These are phyloP conservation scores for Zonitis immaculata DNA, from an alignment of 2,888 invertebrate genomes.

Conservation along the genomic window DNA sequence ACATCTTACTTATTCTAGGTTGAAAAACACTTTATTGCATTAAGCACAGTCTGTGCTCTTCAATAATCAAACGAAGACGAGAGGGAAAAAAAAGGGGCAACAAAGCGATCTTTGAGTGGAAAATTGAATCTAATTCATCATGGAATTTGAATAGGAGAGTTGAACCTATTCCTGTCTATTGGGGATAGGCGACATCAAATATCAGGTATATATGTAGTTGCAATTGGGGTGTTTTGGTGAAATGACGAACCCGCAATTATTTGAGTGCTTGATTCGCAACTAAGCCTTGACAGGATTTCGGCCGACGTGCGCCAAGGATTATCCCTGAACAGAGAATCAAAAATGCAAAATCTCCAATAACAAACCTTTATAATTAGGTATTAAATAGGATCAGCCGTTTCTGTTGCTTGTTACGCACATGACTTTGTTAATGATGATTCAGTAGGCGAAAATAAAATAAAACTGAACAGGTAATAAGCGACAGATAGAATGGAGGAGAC, in stretches of 20 bases:
- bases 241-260: slow-evolving; percentile 21
- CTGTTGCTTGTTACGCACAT: slow-evolving; percentile 24
- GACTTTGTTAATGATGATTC: too few relatives aligned
- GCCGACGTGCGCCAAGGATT: slow-evolving; percentile 10
- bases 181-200: slow-evolving; percentile 1
- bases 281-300: slow-evolving; percentile 3
- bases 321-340: slow-evolving; percentile 24
- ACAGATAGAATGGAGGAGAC: too few relatives aligned
- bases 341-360: slow-evolving; percentile 33
- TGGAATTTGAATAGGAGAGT: slow-evolving; percentile 3
- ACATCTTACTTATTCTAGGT: slow-evolving; percentile 19
- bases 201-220: slow-evolving; percentile 17
- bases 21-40: slow-evolving; percentile 10
- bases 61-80: too few relatives aligned
- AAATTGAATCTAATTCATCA: not conserved
- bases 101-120: not conserved
- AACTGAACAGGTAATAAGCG: not conserved
- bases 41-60: not conserved
- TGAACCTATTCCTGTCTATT: slow-evolving; percentile 5
- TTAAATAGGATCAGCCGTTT: slow-evolving; percentile 26
- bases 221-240: slow-evolving; percentile 10
- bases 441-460: not conserved
- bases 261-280: slow-evolving; percentile 18
- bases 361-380: slow-evolving; percentile 32
- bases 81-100: slow-evolving; percentile 2